phyloP scores from a whole-genome alignment of 2,797 vertebrate genomes.

The Scyliorhinus canicula region DNA sequence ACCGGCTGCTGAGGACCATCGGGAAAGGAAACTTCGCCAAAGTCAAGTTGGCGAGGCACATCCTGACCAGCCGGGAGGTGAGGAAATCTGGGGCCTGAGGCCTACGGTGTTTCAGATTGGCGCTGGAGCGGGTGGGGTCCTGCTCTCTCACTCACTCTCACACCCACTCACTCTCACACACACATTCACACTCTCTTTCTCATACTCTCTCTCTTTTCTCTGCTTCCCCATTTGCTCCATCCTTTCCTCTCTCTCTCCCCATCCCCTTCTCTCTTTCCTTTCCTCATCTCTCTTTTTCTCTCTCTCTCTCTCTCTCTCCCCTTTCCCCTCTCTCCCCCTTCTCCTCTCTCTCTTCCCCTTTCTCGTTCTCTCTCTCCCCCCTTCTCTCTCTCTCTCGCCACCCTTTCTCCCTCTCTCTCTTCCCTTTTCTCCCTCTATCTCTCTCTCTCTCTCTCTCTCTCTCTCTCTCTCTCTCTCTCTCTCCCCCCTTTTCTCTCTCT shows the following conservation, averaged over 20 bases:
- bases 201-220: background rate
- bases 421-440: too few species aligned
- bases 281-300: too few species aligned
- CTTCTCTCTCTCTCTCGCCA: too few species aligned
- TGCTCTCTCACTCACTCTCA: background rate
- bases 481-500: too few species aligned
- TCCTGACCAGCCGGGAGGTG: slow-evolving; percentile 81
- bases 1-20: slow-evolving; percentile 83
- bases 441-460: too few species aligned
- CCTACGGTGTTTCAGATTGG: background rate
- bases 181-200: fast-evolving
- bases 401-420: too few species aligned
- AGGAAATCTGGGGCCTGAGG: slow-evolving; percentile 41
- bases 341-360: too few species aligned
- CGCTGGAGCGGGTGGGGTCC: background rate
- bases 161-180: background rate
- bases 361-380: too few species aligned
- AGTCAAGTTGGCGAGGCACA: slow-evolving; percentile 85
- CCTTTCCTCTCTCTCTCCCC: background rate
- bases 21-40: slow-evolving; percentile 93
- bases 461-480: too few species aligned
- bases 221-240: fast-evolving
- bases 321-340: too few species aligned
- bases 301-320: too few species aligned
- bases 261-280: background rate